Percentiles rank a stretch among this genome's conserved stretches.
Conservation (phyloP, 2,888 invertebrate species). For the Sesia bembeciformis region DNA sequence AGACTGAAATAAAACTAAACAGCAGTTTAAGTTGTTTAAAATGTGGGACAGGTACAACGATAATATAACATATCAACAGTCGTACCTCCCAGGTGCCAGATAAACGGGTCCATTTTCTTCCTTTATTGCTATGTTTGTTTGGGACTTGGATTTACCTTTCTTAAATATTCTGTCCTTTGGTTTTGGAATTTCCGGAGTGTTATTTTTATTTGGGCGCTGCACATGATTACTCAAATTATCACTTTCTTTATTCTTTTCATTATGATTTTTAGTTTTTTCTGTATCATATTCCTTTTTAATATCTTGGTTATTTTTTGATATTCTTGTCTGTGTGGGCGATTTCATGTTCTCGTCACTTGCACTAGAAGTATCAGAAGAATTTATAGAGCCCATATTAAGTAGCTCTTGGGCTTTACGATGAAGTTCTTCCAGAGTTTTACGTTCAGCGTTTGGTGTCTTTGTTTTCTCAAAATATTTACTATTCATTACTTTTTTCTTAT, state of each 20-base stretch:
- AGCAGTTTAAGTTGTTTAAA: too few species aligned
- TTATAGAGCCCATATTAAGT: slow-evolving; percentile 40
- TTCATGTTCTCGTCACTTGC: slow-evolving; percentile 16
- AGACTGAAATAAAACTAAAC: too few species aligned
- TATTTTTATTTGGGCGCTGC: slow-evolving; percentile 1
- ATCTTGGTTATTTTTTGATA: background rate
- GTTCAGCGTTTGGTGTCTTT: slow-evolving; percentile 18
- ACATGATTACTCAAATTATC: too few species aligned
- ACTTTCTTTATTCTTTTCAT: background rate
- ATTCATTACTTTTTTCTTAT: too few species aligned
- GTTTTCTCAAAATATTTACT: too few species aligned
- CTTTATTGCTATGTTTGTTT: slow-evolving; percentile 2
- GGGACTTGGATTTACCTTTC: slow-evolving; percentile 10
- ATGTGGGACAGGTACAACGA: too few species aligned
- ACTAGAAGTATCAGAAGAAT: slow-evolving; percentile 44
- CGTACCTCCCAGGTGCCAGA: background rate
- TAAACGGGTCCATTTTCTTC: slow-evolving; percentile 11
- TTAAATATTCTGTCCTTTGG: slow-evolving; percentile 10
- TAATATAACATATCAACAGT: too few species aligned
- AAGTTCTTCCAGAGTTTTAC: slow-evolving; percentile 43
- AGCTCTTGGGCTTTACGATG: slow-evolving; percentile 61
- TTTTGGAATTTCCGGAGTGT: slow-evolving; percentile 1
- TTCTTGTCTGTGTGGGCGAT: background rate
- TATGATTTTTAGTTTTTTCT: slow-evolving; percentile 5
- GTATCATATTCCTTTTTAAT: background rate